Evolutionary conservation across 2,888 invertebrate species (phyloP).

Genomic region (Agriopis leucophaearia): DNA sequence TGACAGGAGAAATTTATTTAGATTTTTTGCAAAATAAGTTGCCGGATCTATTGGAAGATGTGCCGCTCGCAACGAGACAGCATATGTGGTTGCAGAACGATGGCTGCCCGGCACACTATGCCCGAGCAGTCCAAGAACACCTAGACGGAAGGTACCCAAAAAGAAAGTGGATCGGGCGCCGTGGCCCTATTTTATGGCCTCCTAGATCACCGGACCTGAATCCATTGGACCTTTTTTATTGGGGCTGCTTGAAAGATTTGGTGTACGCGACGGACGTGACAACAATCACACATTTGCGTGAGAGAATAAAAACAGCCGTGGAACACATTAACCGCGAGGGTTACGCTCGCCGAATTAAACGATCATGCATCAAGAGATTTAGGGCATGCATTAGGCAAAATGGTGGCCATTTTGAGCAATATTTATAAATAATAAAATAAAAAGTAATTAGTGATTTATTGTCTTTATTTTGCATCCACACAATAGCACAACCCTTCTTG

Average conservation of each 20-base stretch:
- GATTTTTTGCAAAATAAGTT: neutral
- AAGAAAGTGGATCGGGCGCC: constrained; percentile 3
- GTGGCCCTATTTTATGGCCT: neutral
- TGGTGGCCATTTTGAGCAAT: too few species aligned
- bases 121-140: neutral
- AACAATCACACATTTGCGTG: neutral
- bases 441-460: too few species aligned
- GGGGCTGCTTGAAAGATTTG: constrained; percentile 1
- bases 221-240: constrained; percentile 9
- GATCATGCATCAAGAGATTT: too few species aligned
- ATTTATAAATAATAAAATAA: too few species aligned
- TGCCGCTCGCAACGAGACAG: neutral
- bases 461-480: too few species aligned
- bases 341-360: too few species aligned
- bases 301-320: too few species aligned
- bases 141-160: neutral
- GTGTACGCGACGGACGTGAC: neutral
- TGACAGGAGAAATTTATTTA: neutral
- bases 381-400: too few species aligned
- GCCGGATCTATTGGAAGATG: neutral
- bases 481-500: too few species aligned
- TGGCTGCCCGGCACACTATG: neutral
- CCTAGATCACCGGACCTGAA: constrained; percentile 3
- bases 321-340: too few species aligned
- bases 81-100: constrained; percentile 1